Base-by-base conservation (phyloP, 2,888 invertebrate genomes). In the Erebia palarica region DNA sequence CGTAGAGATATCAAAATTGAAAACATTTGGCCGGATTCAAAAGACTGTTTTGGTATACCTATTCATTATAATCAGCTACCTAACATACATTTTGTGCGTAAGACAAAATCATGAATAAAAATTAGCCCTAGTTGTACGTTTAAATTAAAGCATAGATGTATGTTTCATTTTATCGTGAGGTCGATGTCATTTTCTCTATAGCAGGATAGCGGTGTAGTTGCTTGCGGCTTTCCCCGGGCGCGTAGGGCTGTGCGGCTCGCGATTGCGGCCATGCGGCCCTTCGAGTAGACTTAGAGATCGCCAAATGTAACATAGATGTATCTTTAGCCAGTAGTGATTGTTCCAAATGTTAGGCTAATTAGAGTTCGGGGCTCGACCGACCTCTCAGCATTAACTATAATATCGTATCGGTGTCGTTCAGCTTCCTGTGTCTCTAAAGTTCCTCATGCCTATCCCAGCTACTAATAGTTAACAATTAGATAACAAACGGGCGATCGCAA, bases 31-130 rank as follows among this genome's bases (percentile, higher is more conserved):
- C 95, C 95, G 94, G 94, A 93, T 94, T 94, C 94, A 89, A 94
- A 95, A 95, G 95, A 95, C 95, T 95, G 95, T 95, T 94, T n/a
- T 93, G 94, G 94, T 95, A 94, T 94, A 94, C 94, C 94, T 94
- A 94, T 92, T 89, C 91, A 88, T 86, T 87, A 87, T 87, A 87
- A 84, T 89, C 86, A 85, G 82, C 85, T 84, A 84, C 83, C 83
- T 85, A 7, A 75, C 75, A 83, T 84, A 84, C 79, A 83, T 87
- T 47, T 47, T 65, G 78, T 78, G 83, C 83, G 79, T 89, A 90
- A 86, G 86, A 85, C 81, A 82, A 86, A 81, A 81, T 81, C 82
- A 82, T 83, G 77, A 81, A 68, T 74, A 74, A 69, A 71, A 75
- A 82, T 84, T 87, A 91, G 85, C 82, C 79, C 84, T 91, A 90